phyloP scores from a whole-genome alignment of 2,113 vertebrate genomes.

The Chinchilla lanigera region DNA sequence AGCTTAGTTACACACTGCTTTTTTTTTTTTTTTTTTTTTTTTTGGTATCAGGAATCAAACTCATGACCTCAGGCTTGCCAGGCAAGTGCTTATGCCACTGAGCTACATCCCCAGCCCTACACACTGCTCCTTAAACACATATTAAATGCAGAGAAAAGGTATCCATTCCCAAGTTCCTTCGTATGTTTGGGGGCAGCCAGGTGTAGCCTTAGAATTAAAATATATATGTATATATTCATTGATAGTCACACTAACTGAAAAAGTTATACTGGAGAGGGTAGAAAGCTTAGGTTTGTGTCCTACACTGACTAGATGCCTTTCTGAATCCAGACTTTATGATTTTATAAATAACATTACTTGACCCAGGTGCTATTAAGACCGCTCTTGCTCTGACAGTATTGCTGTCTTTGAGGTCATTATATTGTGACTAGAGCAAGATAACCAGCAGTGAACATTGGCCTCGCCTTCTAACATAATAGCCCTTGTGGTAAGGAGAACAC shows the following conservation, averaged over 20 bases:
- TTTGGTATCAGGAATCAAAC: too few relatives aligned
- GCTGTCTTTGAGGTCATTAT: conserved; percentile 32
- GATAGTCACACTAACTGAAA: neutral
- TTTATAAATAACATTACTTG: neutral
- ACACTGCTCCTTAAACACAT: neutral
- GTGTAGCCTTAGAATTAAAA: neutral
- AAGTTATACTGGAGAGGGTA: neutral
- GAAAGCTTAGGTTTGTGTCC: neutral
- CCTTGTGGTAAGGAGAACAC: neutral
- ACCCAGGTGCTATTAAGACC: neutral
- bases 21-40: too few relatives aligned
- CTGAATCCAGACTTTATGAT: neutral
- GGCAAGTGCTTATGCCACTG: too few relatives aligned
- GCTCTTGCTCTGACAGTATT: neutral
- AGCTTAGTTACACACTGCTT: neutral
- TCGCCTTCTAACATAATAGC: neutral
- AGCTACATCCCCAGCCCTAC: too few relatives aligned
- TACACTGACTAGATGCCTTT: neutral
- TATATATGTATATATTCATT: neutral
- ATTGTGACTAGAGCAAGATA: neutral
- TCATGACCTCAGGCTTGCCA: too few relatives aligned
- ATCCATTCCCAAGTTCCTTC: neutral
- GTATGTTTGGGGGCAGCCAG: neutral
- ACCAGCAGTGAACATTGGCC: neutral
- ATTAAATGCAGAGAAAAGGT: neutral